phyloP scores from a whole-genome alignment of 2,113 vertebrate genomes.

The Onychostoma macrolepis region DNA sequence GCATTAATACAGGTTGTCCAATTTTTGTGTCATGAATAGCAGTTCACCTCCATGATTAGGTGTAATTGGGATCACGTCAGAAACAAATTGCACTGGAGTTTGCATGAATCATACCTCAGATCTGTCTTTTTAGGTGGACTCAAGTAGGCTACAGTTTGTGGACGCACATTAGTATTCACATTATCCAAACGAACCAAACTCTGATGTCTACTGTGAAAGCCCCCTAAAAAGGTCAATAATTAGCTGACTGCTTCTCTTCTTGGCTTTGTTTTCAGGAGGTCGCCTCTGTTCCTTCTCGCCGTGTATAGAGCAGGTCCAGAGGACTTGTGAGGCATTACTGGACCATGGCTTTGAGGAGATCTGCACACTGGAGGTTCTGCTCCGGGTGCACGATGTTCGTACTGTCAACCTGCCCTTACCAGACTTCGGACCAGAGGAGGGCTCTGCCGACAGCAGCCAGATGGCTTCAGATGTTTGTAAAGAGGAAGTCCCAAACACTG shows the following conservation, averaged over 20 bases:
- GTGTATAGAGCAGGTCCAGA: constrained; percentile 96
- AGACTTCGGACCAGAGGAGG: constrained; percentile 81
- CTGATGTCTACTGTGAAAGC: background rate
- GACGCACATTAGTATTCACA: no score
- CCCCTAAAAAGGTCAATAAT: background rate
- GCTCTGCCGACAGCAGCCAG: constrained; percentile 40
- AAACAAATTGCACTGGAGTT: no score
- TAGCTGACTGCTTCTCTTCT: background rate
- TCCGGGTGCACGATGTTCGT: constrained; percentile 85
- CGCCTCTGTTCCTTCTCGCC: constrained; percentile 96
- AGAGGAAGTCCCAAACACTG: constrained; percentile 58
- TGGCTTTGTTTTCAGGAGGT: constrained; percentile 79
- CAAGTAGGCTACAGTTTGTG: no score
- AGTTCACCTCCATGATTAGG: no score
- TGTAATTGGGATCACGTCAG: no score
- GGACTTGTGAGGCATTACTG: constrained; percentile 84
- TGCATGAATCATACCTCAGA: no score
- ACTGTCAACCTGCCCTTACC: constrained; percentile 84
- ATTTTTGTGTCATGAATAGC: no score
- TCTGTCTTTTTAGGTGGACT: no score
- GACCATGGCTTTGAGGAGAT: constrained; percentile 86
- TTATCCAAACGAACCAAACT: no score
- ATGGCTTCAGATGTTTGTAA: constrained; percentile 51
- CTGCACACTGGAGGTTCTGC: constrained; percentile 91
- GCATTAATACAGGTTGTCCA: no score